Evolutionary conservation across 2,797 vertebrate genomes (phyloP).

Genomic region (Arremon brunneinucha): DNA sequence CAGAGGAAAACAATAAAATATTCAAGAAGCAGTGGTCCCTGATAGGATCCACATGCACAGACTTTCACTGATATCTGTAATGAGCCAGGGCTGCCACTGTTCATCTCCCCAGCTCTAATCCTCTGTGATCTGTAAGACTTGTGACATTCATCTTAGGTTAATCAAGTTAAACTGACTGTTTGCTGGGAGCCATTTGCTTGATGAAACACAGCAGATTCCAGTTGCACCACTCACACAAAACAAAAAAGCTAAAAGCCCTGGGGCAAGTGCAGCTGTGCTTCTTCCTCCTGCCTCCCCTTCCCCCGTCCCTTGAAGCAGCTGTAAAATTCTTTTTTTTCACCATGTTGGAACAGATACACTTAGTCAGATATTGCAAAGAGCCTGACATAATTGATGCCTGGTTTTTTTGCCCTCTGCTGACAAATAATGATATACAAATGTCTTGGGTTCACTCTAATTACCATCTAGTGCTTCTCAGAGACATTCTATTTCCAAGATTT

Average conservation of each 20-base stretch:
- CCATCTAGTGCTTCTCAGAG: neutral
- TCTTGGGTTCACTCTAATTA: neutral
- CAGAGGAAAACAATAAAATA: neutral
- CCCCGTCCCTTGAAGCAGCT: neutral
- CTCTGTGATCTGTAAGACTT: slow-evolving; percentile 13
- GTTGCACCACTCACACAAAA: neutral
- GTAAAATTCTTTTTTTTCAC: neutral
- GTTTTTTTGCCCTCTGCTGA: neutral
- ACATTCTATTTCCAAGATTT: neutral
- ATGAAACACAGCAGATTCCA: slow-evolving; percentile 53
- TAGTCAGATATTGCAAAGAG: neutral
- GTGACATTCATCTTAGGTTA: slow-evolving; percentile 56
- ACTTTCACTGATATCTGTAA: neutral
- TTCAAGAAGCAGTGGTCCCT: neutral
- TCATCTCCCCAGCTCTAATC: slow-evolving; percentile 2
- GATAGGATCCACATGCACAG: neutral
- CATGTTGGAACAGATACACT: neutral
- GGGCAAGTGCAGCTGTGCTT: neutral
- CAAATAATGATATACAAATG: neutral
- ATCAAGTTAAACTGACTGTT: slow-evolving; percentile 57
- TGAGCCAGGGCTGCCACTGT: neutral
- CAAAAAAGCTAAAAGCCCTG: neutral
- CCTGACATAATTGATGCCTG: neutral
- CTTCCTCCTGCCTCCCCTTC: neutral
- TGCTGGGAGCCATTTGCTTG: slow-evolving; percentile 55